These are phyloP conservation scores for Archegozetes longisetosus DNA, from an alignment of 1,140 invertebrate genomes.

Conservation along the genomic window DNA sequence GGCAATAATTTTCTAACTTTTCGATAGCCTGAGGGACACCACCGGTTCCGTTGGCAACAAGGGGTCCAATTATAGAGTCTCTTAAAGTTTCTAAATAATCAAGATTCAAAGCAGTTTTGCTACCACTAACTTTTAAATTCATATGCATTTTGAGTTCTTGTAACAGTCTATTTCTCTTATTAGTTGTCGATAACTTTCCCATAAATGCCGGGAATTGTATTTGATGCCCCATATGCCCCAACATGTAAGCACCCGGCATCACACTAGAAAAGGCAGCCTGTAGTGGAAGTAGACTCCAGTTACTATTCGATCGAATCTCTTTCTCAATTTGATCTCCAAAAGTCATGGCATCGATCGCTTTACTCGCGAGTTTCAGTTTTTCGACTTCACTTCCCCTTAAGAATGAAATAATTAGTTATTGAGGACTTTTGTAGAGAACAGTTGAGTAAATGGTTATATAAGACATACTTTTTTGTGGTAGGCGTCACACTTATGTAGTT, in stretches of 20 bases:
- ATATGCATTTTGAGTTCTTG: slow-evolving; percentile 68
- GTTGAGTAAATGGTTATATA: slow-evolving; percentile 9
- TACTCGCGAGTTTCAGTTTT: slow-evolving; percentile 49
- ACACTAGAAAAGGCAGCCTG: slow-evolving; percentile 78
- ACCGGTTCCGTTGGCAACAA: slow-evolving; percentile 17
- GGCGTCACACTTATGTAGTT: slow-evolving; percentile 72
- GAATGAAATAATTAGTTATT: slow-evolving; percentile 10
- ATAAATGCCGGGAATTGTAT: slow-evolving; percentile 87
- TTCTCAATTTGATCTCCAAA: slow-evolving; percentile 69
- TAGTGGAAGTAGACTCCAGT: slow-evolving; percentile 76
- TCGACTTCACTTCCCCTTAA: slow-evolving; percentile 23
- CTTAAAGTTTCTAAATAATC: slow-evolving; percentile 22
- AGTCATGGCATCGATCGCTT: slow-evolving; percentile 64
- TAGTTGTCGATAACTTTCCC: slow-evolving; percentile 70
- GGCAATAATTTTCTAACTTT: slow-evolving; percentile 20
- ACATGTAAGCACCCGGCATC: slow-evolving; percentile 67
- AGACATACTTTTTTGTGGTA: slow-evolving; percentile 23
- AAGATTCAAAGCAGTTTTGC: slow-evolving; percentile 19
- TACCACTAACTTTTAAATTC: slow-evolving; percentile 26
- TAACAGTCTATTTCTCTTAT: slow-evolving; percentile 61
- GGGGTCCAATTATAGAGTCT: slow-evolving; percentile 19
- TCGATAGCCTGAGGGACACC: slow-evolving; percentile 20
- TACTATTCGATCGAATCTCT: slow-evolving; percentile 52
- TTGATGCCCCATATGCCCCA: slow-evolving; percentile 47
- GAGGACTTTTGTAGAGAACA: slow-evolving; percentile 14